Percentiles rank a stretch among this genome's conserved stretches.
phyloP scores from a whole-genome alignment of 2,113 vertebrate genomes.

The Chionodraco myersi region DNA sequence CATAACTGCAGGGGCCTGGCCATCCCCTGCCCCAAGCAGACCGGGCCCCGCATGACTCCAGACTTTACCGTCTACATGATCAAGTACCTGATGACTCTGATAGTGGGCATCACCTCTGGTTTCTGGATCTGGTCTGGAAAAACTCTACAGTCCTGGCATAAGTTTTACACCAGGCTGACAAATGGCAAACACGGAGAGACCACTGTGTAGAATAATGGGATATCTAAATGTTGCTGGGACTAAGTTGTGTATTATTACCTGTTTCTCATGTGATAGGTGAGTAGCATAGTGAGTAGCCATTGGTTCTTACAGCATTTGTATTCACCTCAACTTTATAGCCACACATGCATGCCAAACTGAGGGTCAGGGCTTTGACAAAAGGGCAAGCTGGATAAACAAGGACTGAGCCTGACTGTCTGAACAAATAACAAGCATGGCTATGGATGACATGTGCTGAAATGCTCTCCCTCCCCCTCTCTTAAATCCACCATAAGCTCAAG shows the following conservation, averaged over 20 bases:
- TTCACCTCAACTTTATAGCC: constrained; percentile 41
- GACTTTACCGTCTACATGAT: constrained; percentile 99
- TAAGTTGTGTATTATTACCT: constrained; percentile 39
- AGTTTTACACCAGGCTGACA: constrained; percentile 94
- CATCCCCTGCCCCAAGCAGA: constrained; percentile 92
- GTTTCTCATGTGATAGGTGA: constrained; percentile 49
- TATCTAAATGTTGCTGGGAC: constrained; percentile 14
- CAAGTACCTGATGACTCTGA: constrained; percentile 99
- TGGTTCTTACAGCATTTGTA: constrained; percentile 22
- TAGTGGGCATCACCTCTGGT: constrained; percentile 97
- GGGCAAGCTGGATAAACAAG: constrained; percentile 66
- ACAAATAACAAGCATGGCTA: constrained; percentile 69
- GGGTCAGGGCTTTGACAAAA: constrained; percentile 54
- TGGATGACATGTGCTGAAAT: constrained; percentile 66
- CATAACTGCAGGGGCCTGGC: constrained; percentile 94
- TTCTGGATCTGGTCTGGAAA: constrained; percentile 99
- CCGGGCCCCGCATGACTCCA: constrained; percentile 91
- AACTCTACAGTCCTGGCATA: constrained; percentile 97
- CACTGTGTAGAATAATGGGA: constrained; percentile 84
- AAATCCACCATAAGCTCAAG: constrained; percentile 71
- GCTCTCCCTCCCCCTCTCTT: constrained; percentile 51
- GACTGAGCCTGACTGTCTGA: constrained; percentile 61
- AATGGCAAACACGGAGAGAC: constrained; percentile 95
- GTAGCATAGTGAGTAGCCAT: constrained; percentile 29
- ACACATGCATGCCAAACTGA: constrained; percentile 53